Conservation (phyloP, 2,888 invertebrate species). For the Dione vanillae region DNA sequence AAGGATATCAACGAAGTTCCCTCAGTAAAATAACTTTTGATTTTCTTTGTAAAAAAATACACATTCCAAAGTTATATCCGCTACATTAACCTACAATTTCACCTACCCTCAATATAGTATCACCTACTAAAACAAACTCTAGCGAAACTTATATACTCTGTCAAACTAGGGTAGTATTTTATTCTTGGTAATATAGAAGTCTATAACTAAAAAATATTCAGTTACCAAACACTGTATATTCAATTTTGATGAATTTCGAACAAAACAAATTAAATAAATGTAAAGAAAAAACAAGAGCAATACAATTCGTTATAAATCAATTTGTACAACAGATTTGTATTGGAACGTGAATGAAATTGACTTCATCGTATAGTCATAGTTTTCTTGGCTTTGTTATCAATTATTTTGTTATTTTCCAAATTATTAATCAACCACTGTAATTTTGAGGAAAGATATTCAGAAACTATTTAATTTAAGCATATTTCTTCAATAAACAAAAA, state of each 20-base stretch:
- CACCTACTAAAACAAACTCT: neutral
- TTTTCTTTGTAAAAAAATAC: slow-evolving; percentile 4
- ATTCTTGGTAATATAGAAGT: neutral
- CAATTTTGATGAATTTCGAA: neutral
- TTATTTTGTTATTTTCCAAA: neutral
- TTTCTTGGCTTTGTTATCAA: neutral
- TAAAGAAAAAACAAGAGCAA: neutral
- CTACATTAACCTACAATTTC: slow-evolving; percentile 13
- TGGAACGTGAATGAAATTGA: neutral
- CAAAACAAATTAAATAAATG: neutral
- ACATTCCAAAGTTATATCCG: neutral
- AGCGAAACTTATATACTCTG: neutral
- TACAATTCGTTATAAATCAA: neutral
- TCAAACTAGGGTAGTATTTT: neutral
- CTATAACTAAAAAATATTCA: neutral
- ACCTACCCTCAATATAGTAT: neutral
- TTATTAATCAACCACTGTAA: neutral
- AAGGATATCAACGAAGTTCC: neutral
- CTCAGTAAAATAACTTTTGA: neutral
- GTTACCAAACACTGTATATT: slow-evolving; percentile 1
- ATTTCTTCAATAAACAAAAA: too few species aligned
- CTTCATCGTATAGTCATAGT: neutral
- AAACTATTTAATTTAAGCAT: too few species aligned
- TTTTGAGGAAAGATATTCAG: neutral
- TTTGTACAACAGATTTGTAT: neutral